phyloP scores from a whole-genome alignment of 2,888 invertebrate species.

The Quadriops clusia region DNA sequence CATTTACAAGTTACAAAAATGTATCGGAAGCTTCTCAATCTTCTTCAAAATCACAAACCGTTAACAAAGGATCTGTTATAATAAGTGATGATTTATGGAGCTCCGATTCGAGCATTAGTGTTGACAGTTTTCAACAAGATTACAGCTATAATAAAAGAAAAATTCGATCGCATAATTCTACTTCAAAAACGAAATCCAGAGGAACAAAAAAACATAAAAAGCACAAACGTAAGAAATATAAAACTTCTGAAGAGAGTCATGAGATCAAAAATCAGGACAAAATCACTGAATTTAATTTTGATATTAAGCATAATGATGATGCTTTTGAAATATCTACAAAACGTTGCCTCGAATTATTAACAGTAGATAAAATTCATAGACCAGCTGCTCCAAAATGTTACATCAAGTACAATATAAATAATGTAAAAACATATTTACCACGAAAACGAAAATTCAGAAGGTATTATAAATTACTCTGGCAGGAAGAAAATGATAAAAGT shows the following conservation, averaged over 20 bases:
- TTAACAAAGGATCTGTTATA: too few relatives aligned
- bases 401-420: slow-evolving; percentile 22
- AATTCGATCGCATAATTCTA: background rate
- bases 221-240: slow-evolving; percentile 12
- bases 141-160: slow-evolving; percentile 7
- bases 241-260: slow-evolving; percentile 6
- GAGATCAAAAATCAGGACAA: slow-evolving; percentile 9
- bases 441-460: slow-evolving; percentile 28
- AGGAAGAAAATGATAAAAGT: slow-evolving; percentile 19
- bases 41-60: too few relatives aligned
- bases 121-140: slow-evolving; percentile 14
- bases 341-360: slow-evolving; percentile 44
- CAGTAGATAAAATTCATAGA: slow-evolving; percentile 49
- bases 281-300: slow-evolving; percentile 14
- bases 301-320: too few relatives aligned
- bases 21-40: too few relatives aligned
- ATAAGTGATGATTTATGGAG: too few relatives aligned
- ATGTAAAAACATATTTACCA: slow-evolving; percentile 16
- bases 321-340: slow-evolving; percentile 50
- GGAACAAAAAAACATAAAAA: slow-evolving; percentile 17
- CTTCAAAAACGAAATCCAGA: slow-evolving; percentile 17
- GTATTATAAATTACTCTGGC: slow-evolving; percentile 23
- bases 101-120: slow-evolving; percentile 34
- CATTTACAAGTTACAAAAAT: too few relatives aligned
- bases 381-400: slow-evolving; percentile 50